phyloP scores from a whole-genome alignment of 2,888 invertebrate genomes.

The Heteropelma amictum region DNA sequence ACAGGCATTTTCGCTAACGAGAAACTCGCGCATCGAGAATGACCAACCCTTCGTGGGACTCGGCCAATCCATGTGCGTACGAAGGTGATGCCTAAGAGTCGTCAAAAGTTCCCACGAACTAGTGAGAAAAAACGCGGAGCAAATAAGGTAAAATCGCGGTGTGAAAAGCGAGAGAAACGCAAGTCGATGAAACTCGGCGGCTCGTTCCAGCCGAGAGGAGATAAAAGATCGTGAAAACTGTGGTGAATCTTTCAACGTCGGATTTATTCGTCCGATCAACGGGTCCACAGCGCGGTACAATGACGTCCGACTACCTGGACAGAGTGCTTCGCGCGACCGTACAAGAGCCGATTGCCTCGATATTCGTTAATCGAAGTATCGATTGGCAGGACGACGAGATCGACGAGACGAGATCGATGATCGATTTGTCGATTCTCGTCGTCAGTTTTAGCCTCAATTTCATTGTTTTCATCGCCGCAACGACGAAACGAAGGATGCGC shows the following conservation, averaged over 20 bases:
- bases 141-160: not conserved
- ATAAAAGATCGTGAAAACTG: constrained; percentile 18
- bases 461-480: constrained; percentile 47
- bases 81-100: not conserved
- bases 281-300: too few relatives aligned
- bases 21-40: constrained; percentile 28
- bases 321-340: constrained; percentile 16
- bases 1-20: constrained; percentile 29
- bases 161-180: not conserved
- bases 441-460: constrained; percentile 53
- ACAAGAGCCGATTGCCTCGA: constrained; percentile 25
- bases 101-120: constrained; percentile 12
- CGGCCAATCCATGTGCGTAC: not conserved
- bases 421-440: constrained; percentile 51
- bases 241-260: not conserved
- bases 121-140: constrained; percentile 13
- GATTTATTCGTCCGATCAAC: too few relatives aligned
- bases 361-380: constrained; percentile 44
- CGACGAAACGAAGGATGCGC: constrained; percentile 54
- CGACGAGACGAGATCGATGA: constrained; percentile 24
- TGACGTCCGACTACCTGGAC: constrained; percentile 14
- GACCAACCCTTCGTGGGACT: constrained; percentile 34
- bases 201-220: not conserved
- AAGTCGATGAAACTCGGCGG: constrained; percentile 14
- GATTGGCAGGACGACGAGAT: constrained; percentile 33